Percentiles rank a stretch among this genome's conserved stretches.
phyloP scores from a whole-genome alignment of 2,113 vertebrate species.

The Ammodytes marinus region DNA sequence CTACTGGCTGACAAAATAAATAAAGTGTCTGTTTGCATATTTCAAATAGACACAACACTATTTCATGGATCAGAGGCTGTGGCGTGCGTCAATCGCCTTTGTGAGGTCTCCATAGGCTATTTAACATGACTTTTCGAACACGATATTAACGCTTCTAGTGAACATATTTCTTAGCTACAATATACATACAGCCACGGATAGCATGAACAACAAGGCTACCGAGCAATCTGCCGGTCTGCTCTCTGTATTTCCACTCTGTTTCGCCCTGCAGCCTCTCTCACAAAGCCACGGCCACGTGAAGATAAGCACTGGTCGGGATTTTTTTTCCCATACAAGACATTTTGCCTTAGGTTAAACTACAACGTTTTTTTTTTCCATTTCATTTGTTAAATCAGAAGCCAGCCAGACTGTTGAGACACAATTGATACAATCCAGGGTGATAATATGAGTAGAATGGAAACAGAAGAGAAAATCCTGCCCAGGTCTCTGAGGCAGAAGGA shows the following conservation, averaged over 20 bases:
- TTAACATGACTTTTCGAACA: background rate
- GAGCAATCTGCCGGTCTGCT: background rate
- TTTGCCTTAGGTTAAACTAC: conserved; percentile 36
- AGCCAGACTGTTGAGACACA: background rate
- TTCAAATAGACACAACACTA: background rate
- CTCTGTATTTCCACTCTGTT: conserved; percentile 40
- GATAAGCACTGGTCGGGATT: conserved; percentile 42
- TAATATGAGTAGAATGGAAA: conserved; percentile 8
- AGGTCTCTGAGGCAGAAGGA: background rate
- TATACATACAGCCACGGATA: background rate
- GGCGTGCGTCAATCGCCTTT: background rate
- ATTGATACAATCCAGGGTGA: conserved; percentile 19
- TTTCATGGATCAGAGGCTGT: background rate
- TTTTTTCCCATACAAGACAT: conserved; percentile 8
- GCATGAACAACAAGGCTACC: background rate
- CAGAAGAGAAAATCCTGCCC: background rate
- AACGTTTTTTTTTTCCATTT: background rate
- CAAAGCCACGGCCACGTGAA: conserved; percentile 19
- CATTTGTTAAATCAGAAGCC: background rate
- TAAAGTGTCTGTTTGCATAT: background rate
- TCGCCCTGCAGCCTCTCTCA: conserved; percentile 53
- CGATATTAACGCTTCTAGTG: background rate
- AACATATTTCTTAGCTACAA: background rate
- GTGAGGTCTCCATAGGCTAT: background rate
- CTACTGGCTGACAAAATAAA: too few species aligned